phyloP scores from a whole-genome alignment of 2,113 vertebrate species.

The Hippoglossus stenolepis region DNA sequence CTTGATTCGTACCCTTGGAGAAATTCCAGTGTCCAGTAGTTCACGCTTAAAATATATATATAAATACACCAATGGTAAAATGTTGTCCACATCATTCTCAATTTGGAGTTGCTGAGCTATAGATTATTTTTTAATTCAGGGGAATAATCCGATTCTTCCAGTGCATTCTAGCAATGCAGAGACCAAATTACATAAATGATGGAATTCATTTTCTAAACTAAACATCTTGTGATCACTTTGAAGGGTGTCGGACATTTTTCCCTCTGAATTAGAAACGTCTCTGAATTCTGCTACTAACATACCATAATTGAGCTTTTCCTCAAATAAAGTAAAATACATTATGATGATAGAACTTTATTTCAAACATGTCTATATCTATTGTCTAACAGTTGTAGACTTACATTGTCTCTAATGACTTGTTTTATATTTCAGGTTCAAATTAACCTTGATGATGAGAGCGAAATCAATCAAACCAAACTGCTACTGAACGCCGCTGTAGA shows the following conservation, averaged over 20 bases:
- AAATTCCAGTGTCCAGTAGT: no score
- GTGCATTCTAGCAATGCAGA: no score
- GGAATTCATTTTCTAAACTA: not conserved
- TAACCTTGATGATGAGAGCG: conserved; percentile 81
- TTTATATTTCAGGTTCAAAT: conserved; percentile 67
- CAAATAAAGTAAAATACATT: not conserved
- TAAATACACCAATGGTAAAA: no score
- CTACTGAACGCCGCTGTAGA: conserved; percentile 77
- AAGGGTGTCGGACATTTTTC: no score
- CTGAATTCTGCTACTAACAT: not conserved
- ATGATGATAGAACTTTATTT: not conserved
- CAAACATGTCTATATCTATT: not conserved
- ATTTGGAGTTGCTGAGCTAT: no score
- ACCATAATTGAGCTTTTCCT: not conserved
- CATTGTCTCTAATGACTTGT: not conserved
- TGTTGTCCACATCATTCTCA: no score
- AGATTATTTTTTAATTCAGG: no score
- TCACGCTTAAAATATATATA: no score
- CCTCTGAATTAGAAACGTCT: not conserved
- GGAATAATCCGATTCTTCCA: no score
- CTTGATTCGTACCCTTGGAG: no score
- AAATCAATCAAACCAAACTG: conserved; percentile 85
- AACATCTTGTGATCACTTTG: not conserved
- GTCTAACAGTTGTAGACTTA: not conserved
- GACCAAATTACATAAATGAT: no score